Conservation (phyloP, 2,888 invertebrate species). For the Plusia festucae region DNA sequence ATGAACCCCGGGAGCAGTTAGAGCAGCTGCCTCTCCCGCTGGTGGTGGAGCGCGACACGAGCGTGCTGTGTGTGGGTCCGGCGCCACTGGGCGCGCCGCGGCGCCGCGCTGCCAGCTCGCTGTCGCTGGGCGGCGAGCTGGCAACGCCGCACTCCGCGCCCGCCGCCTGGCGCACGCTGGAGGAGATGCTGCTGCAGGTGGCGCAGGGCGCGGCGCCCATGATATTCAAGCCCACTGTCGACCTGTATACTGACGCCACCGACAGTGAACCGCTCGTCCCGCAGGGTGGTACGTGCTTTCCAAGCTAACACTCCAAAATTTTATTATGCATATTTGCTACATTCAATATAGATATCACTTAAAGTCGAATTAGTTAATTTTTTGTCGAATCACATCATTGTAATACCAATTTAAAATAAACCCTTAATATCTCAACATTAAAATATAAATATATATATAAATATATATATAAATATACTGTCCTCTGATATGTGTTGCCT, state of each 20-base stretch:
- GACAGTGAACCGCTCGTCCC: conserved; percentile 93
- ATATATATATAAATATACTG: too few species aligned
- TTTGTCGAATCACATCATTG: too few species aligned
- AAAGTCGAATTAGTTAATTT: too few species aligned
- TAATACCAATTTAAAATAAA: too few species aligned
- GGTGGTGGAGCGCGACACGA: conserved; percentile 91
- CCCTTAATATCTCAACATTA: too few species aligned
- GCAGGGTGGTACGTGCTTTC: conserved; percentile 89
- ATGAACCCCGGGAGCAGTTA: conserved; percentile 78
- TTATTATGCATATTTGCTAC: too few species aligned
- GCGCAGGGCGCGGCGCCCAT: conserved; percentile 92
- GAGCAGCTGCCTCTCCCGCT: conserved; percentile 93
- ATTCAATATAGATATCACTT: too few species aligned
- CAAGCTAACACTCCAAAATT: not conserved
- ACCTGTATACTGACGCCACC: conserved; percentile 92
- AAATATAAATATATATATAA: too few species aligned
- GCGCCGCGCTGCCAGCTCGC: conserved; percentile 87
- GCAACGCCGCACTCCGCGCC: conserved; percentile 31
- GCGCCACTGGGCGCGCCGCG: conserved; percentile 88
- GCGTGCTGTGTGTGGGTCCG: conserved; percentile 91
- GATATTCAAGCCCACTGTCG: conserved; percentile 94
- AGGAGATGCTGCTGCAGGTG: conserved; percentile 93
- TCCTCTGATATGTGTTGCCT: too few species aligned
- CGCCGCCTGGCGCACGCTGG: conserved; percentile 91
- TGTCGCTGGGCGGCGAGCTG: conserved; percentile 72